These are phyloP conservation scores for Philhelius pedissequus DNA, from an alignment of 2,888 invertebrate genomes.

Conservation along the genomic window DNA sequence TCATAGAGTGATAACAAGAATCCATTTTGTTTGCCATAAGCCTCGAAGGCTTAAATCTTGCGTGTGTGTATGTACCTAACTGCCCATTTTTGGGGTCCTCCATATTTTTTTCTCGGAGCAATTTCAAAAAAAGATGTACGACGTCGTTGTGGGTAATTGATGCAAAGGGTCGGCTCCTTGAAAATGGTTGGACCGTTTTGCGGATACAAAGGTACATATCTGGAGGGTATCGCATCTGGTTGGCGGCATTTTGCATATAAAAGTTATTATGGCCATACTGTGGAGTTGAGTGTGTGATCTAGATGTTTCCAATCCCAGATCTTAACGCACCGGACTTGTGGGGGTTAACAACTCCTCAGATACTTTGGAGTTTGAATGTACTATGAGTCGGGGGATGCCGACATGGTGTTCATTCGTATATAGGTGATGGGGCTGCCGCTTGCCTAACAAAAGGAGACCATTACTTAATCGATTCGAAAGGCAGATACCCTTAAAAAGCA, in stretches of 20 bases:
- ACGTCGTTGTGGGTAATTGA: conserved; percentile 67
- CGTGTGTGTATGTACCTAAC: conserved; percentile 15
- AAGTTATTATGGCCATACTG: conserved; percentile 3
- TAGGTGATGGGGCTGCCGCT: neutral
- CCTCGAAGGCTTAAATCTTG: conserved; percentile 42
- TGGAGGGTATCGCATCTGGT: neutral
- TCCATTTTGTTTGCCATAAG: conserved; percentile 64
- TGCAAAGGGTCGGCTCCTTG: conserved; percentile 50
- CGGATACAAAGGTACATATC: neutral
- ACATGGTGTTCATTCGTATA: neutral
- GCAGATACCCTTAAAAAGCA: neutral
- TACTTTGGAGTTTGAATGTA: conserved; percentile 30
- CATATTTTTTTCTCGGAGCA: neutral
- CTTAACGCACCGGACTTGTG: conserved; percentile 33
- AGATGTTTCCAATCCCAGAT: conserved; percentile 27
- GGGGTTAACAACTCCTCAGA: conserved; percentile 51
- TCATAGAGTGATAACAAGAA: conserved; percentile 67
- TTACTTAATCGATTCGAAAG: conserved; percentile 34
- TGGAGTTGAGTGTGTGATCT: conserved; percentile 26
- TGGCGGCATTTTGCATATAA: conserved; percentile 45
- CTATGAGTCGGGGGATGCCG: neutral
- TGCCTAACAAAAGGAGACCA: conserved; percentile 27
- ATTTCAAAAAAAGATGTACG: conserved; percentile 54
- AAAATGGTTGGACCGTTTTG: conserved; percentile 10
- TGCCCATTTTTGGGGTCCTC: conserved; percentile 53